Evolutionary conservation across 2,113 vertebrate genomes (phyloP).

Genomic region (Galbula dea): DNA sequence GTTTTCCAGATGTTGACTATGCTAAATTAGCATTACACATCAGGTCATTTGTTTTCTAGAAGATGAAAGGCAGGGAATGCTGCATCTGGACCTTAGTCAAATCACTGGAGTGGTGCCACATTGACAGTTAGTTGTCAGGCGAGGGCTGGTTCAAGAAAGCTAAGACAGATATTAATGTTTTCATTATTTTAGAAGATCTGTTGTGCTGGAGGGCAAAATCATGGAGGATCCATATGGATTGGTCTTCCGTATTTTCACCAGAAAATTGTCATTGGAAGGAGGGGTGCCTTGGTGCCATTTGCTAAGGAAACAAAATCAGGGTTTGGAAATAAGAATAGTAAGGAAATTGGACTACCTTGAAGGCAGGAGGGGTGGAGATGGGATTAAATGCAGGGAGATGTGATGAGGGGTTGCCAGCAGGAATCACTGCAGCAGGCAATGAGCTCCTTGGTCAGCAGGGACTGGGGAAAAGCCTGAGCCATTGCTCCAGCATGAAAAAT

Average conservation of each 20-base stretch:
- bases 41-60: neutral
- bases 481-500: neutral
- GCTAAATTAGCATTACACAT: neutral
- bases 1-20: neutral
- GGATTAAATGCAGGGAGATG: neutral
- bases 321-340: neutral
- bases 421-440: neutral
- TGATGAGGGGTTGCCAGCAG: neutral
- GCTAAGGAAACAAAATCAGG: neutral
- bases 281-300: neutral
- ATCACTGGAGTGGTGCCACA: neutral
- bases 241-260: neutral
- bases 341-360: neutral
- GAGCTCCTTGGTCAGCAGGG: neutral
- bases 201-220: neutral
- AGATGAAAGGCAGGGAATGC: neutral
- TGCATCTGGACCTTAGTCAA: neutral
- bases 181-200: neutral
- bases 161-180: neutral
- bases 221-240: neutral
- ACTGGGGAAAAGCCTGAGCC: neutral
- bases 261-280: neutral
- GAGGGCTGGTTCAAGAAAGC: neutral
- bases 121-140: neutral
- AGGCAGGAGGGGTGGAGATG: neutral